Base-by-base conservation (phyloP, 2,113 vertebrate species). In the Siphamia tubifer region DNA sequence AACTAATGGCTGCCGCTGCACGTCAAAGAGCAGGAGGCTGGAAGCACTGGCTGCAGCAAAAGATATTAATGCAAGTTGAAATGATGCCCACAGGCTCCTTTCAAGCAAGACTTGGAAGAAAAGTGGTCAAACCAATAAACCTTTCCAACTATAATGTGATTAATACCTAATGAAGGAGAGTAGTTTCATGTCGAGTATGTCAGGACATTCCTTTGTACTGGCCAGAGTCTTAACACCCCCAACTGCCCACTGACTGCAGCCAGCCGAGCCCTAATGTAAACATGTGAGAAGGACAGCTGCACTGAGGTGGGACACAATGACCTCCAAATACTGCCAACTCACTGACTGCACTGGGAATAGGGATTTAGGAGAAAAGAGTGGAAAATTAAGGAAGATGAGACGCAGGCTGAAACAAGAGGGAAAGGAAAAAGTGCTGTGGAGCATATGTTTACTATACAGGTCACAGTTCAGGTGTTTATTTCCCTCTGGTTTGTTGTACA, bases 291-390 rank as follows among this genome's bases (percentile, higher is more conserved):
- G 76, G 83, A 89, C 86, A 89, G 87, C 84, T 88, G 86, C 79
- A 81, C 51, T 61, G 75, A 67, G 56, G 81, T 75, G 58, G 82
- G 80, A 86, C 74, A 74, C 71, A 56, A 55, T 57, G 86, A 90
- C 85, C 86, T 88, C 81, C 47, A 77, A 74, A 70, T 67, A 69
- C 81, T 85, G 81, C 81, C 83, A 85, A 82, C 84, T 87, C 87
- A 76, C 63, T 63, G 79, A 55, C 73, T 74, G 61, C 42, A 48
- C 44, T 35, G 23, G 81, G 64, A 76, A 51, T 35, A 28, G 61
- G 62, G 81, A 70, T 70, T 82, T 81, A 73, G 61, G 55, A n/a
- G 23, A 51, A 62, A 70, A 63, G 71, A 63, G 68, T 52, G 67
- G 44, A 65, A 66, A 61, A 44, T 24, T 48, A 48, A 71, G 40